Conservation (phyloP, 2,113 vertebrate genomes). For the Microcebus murinus region DNA sequence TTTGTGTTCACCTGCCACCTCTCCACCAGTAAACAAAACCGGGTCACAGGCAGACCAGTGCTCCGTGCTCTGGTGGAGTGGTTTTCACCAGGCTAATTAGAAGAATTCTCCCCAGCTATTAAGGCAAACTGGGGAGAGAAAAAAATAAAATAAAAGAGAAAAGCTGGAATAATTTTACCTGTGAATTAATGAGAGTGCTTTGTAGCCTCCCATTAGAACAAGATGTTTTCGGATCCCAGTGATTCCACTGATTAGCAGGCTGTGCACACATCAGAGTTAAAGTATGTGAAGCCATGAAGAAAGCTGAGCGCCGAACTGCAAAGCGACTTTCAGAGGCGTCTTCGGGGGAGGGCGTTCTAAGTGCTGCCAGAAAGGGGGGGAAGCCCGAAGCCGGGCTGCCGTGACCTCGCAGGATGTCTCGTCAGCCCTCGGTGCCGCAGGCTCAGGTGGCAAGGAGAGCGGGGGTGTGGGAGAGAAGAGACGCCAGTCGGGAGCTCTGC, state of each 20-base stretch:
- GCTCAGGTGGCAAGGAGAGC: not conserved
- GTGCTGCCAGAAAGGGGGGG: too few relatives aligned
- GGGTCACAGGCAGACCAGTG: not conserved
- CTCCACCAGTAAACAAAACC: not conserved
- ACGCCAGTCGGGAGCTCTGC: not conserved
- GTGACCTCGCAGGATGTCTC: not conserved
- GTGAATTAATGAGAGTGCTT: slow-evolving; percentile 52
- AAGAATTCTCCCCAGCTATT: slow-evolving; percentile 60
- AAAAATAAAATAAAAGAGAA: slow-evolving; percentile 45
- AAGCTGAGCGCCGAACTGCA: slow-evolving; percentile 9
- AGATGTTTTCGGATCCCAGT: slow-evolving; percentile 65
- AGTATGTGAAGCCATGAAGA: slow-evolving; percentile 20
- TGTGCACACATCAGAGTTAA: slow-evolving; percentile 53
- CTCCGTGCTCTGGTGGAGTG: not conserved
- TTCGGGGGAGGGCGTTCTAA: fast-evolving
- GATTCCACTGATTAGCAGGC: slow-evolving; percentile 72
- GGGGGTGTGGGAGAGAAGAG: not conserved
- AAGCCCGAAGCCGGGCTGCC: too few relatives aligned
- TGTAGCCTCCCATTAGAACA: slow-evolving; percentile 53
- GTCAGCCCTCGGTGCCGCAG: not conserved
- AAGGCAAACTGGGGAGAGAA: slow-evolving; percentile 44
- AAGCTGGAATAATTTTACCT: slow-evolving; percentile 59
- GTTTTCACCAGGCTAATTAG: slow-evolving; percentile 58
- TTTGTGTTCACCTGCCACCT: not conserved
- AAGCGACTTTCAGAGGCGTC: not conserved